Base-by-base conservation (phyloP, 2,888 invertebrate species). In the Dicyrtoma fusca region DNA sequence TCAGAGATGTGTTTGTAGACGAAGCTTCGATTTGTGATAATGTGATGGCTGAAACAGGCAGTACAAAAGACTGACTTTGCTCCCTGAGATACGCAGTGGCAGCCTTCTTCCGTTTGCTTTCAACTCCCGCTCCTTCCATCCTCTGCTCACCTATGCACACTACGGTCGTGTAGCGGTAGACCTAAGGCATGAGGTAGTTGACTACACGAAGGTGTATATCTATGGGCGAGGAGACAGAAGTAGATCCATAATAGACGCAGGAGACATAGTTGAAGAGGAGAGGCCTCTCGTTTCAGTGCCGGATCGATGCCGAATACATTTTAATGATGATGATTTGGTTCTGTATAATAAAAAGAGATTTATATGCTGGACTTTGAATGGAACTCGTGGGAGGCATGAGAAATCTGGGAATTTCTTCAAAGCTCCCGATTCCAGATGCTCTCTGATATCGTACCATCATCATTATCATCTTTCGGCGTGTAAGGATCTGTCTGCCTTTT, bases 291-390 rank as follows among this genome's bases (percentile, higher is more conserved):
- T n/a, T n/a, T n/a, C n/a, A n/a, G n/a, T n/a, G n/a, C n/a, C n/a
- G 44, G 55, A 57, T 68, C 53, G 66, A 68, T 55, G 66, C 44
- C 44, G 66, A 68, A 68, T 68, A 68, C 66, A 68, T 68, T 68
- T 55, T 68, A 68, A 68, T 68, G 55, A 57, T 68, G 55, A 42
- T 68, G 66, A 68, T 68, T 68, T 68, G 66, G 55, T 55, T 49
- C 66, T 68, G 57, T 55, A 68, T 44, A 55, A 55, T 55, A 55
- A 55, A 68, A 57, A 68, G 55, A 68, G 55, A 55, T 68, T 55
- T 68, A 68, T 68, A 68, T 66, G 55, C 55, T 44, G 55, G 63
- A 34, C 49, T 26, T 34, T 68, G 66, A 68, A 68, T 68, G 45
- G 65, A 66, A 34, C 65, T 66, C 65, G 42, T 34, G 65, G 57